Base-by-base conservation (phyloP, 2,797 vertebrate species). In the Pseudocheirus occidentalis region DNA sequence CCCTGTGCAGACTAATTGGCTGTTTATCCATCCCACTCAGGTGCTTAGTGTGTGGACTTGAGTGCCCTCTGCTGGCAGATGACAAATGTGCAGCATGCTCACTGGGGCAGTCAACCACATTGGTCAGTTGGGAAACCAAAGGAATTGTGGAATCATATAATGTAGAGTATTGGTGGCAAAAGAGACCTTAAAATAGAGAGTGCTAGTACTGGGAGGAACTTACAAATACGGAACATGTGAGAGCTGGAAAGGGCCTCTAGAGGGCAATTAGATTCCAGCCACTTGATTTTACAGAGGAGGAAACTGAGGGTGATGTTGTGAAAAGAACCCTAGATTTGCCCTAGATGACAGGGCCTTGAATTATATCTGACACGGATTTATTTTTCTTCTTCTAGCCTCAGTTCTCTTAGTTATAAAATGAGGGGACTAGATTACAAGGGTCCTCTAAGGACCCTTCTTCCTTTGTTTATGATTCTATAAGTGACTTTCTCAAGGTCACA, bases 61-160 rank as follows among this genome's bases (percentile, higher is more conserved):
- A 50, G 92, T 57, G 97, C 97, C 97, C 97, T 97, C 98, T 98
- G 95, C 97, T 97, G 98, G 96, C 92, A 55, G 16, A 56, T 29
- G 1, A 34, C 9, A 55, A 91, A 93, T 90, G 89, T 91, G 53
- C 95, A 94, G 81, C 16, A 34, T 12, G 40, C 54, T 87, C 91
- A 1, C 12, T 0, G 28, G 92, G 92, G n/a, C 9, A 62, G 46
- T 34, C 13, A 0, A 21, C 92, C 5, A 27, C 73, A 24, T 50
- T 27, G 73, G 73, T 46, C 18, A 81, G 21, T 2, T 40, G n/a
- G 46, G 21, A 27, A 50, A 46, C 18, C 9, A 87, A 87, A 46
- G 6, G 40, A 50, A 81, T 81, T 11, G 27, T 81, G 40, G n/a
- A 81, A 27, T 87, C 73, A 27, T 87, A 50, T 87, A 87, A 87